phyloP scores from a whole-genome alignment of 2,888 invertebrate species.

The Sthenelais limicola region DNA sequence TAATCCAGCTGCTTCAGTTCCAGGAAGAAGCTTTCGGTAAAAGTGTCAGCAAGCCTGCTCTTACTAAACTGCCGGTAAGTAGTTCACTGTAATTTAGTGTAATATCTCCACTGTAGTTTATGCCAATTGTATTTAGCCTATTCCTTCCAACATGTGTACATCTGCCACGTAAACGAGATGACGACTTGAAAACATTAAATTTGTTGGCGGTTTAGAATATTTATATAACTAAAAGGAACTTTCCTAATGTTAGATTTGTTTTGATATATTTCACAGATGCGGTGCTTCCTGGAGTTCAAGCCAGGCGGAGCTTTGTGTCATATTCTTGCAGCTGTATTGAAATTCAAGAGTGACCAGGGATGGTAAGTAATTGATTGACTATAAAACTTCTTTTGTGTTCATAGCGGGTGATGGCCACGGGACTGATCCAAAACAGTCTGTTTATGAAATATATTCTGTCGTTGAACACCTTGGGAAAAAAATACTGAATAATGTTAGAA shows the following conservation, averaged over 20 bases:
- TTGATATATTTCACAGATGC: slow-evolving; percentile 79
- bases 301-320: slow-evolving; percentile 93
- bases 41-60: slow-evolving; percentile 86
- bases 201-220: background rate
- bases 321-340: slow-evolving; percentile 93
- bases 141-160: too few relatives aligned
- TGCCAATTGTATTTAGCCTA: background rate
- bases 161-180: background rate
- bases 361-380: slow-evolving; percentile 72
- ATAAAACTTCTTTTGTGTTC: background rate
- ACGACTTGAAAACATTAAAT: background rate
- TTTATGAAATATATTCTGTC: too few relatives aligned
- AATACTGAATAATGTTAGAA: too few relatives aligned
- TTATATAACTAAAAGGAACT: background rate
- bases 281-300: slow-evolving; percentile 96
- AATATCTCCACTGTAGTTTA: background rate
- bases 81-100: background rate
- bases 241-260: background rate
- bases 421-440: too few relatives aligned
- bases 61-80: slow-evolving; percentile 76
- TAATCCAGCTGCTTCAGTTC: slow-evolving; percentile 93
- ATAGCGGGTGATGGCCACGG: slow-evolving; percentile 1
- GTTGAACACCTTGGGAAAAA: too few relatives aligned
- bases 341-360: slow-evolving; percentile 95
- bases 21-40: slow-evolving; percentile 97